Evolutionary conservation across 1,140 invertebrate genomes (phyloP), one percentile per base, ranked within the genome.

Genomic region (Riptortus pedestris): DNA sequence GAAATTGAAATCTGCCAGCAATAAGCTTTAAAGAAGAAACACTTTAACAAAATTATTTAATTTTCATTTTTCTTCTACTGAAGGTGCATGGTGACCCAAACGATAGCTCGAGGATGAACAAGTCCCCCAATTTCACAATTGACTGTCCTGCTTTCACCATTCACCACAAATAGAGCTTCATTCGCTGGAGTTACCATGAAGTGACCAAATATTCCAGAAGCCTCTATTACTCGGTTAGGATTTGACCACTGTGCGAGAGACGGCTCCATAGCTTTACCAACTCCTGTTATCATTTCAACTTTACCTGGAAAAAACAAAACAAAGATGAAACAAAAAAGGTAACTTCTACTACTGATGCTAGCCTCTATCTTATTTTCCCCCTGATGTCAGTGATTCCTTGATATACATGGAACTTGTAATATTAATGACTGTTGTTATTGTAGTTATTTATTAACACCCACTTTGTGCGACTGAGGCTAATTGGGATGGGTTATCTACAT

Each of bases 281-380:
- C 85, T 27, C 85, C 85, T 2, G 84, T 86, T 65, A 90, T 85
- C 76, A 88, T 85, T 72, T 90, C 86, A 9, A 90, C 86, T 80
- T 88, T 87, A 9, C 81, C 81, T 83, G 71, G 1, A 69, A 71
- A 67, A 58, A 65, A 64, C 22, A 31, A 65, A 11, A 9, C 3
- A 38, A 60, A 33, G 12, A 31, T 7, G 31, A 38, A 7, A 38
- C 5, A 7, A 38, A 38, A 14, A 38, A 38, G 14, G 31, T 14
- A 38, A 38, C 31, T 38, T 38, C 14, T 38, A n/a, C n/a, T n/a
- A n/a, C n/a, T n/a, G n/a, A n/a, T n/a, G n/a, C n/a, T n/a, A n/a
- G n/a, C n/a, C n/a, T n/a, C n/a, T n/a, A n/a, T n/a, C n/a, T n/a
- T n/a, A n/a, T n/a, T n/a, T n/a, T n/a, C n/a, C n/a, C n/a, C n/a